Evolutionary conservation across 2,888 invertebrate genomes (phyloP).

Genomic region (Eupithecia tripunctaria): DNA sequence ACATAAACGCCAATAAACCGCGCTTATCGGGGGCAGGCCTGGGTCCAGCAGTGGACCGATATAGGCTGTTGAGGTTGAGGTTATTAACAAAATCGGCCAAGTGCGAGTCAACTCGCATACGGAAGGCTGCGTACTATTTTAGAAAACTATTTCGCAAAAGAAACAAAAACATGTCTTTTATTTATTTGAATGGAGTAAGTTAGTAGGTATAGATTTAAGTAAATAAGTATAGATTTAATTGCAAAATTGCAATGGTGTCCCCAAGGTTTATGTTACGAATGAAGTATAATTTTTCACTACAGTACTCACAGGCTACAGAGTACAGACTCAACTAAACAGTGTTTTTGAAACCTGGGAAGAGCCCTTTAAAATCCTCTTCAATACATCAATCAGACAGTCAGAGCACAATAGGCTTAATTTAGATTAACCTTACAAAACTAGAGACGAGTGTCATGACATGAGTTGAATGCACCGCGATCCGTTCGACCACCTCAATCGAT

Average conservation of each 20-base stretch:
- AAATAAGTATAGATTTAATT: neutral
- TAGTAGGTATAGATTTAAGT: too few relatives aligned
- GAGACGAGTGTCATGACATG: conserved; percentile 46
- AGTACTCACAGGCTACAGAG: too few relatives aligned
- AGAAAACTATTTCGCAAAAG: too few relatives aligned
- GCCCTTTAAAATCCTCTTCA: neutral
- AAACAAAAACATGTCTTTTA: too few relatives aligned
- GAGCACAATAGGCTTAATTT: conserved; percentile 53
- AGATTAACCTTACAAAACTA: conserved; percentile 54
- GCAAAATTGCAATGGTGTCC: neutral
- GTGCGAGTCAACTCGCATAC: too few relatives aligned
- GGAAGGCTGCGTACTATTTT: too few relatives aligned
- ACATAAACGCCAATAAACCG: too few relatives aligned
- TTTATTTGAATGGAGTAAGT: too few relatives aligned
- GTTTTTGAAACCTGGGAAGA: neutral
- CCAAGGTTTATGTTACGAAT: neutral
- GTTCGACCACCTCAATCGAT: conserved; percentile 53
- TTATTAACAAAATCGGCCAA: too few relatives aligned
- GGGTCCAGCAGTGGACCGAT: too few relatives aligned
- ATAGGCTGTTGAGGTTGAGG: too few relatives aligned
- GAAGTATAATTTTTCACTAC: neutral
- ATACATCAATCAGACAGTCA: neutral
- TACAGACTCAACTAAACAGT: neutral
- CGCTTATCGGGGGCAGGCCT: too few relatives aligned
- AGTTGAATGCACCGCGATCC: conserved; percentile 57